Conservation (phyloP, 2,113 vertebrate genomes). For the Strix aluco region DNA sequence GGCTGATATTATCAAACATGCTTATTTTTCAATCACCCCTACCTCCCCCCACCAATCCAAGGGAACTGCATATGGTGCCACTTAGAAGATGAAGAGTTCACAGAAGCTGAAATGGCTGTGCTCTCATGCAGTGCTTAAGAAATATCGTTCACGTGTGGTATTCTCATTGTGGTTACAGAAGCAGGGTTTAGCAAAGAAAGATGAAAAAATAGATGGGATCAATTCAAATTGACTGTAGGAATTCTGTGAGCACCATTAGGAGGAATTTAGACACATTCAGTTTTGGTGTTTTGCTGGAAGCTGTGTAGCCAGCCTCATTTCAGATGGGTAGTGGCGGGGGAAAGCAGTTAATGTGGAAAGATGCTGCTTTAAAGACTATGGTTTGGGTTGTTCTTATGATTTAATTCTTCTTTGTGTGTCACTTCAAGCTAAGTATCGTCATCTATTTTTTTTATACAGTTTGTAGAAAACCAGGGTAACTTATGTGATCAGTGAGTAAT, state of each 20-base stretch:
- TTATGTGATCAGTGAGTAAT: neutral
- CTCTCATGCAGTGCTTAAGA: neutral
- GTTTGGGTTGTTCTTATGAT: neutral
- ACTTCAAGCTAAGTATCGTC: neutral
- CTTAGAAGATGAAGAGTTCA: neutral
- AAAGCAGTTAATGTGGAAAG: neutral
- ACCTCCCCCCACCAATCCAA: neutral
- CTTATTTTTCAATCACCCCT: neutral
- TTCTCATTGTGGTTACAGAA: neutral
- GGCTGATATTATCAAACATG: neutral
- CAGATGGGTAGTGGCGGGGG: too few species aligned
- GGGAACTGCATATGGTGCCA: neutral
- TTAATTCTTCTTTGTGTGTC: neutral
- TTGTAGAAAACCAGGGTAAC: neutral
- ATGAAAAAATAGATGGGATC: neutral
- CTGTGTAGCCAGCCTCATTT: neutral
- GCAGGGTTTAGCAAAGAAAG: neutral
- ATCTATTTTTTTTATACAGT: neutral
- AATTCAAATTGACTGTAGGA: neutral
- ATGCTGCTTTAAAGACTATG: neutral
- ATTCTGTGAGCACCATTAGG: neutral
- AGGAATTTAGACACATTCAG: neutral
- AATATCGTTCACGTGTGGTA: accelerated
- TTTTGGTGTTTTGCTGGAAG: neutral
- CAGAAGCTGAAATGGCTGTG: neutral